Evolutionary conservation across 1,140 invertebrate genomes (phyloP).

Genomic region (Drosophila kepulauana): DNA sequence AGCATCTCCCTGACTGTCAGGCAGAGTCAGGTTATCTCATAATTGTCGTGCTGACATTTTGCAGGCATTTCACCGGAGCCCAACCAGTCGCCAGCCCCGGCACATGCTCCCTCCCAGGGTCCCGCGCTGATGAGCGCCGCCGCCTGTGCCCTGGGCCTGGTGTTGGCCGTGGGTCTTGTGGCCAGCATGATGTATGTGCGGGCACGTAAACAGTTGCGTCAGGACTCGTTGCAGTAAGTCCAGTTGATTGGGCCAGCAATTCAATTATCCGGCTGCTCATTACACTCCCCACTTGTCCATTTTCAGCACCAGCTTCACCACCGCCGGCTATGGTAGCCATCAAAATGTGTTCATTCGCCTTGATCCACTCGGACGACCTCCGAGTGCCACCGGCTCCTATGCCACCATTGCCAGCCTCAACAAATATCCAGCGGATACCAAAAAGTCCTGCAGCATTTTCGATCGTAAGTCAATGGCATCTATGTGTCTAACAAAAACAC

Average conservation of each 20-base stretch:
- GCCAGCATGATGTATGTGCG: slow-evolving; percentile 91
- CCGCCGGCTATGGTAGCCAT: slow-evolving; percentile 89
- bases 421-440: slow-evolving; percentile 86
- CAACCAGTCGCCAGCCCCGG: slow-evolving; percentile 81
- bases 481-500: slow-evolving; percentile 12
- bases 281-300: background rate
- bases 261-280: slow-evolving; percentile 28
- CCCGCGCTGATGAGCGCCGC: slow-evolving; percentile 87
- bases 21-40: background rate
- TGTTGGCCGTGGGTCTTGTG: slow-evolving; percentile 89
- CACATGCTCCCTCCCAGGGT: slow-evolving; percentile 81
- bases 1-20: slow-evolving; percentile 9
- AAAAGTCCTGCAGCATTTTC: slow-evolving; percentile 84
- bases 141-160: slow-evolving; percentile 91
- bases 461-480: slow-evolving; percentile 68
- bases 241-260: slow-evolving; percentile 18
- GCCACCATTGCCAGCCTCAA: slow-evolving; percentile 92
- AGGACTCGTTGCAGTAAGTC: slow-evolving; percentile 91
- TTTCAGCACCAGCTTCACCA: slow-evolving; percentile 88
- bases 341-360: slow-evolving; percentile 90
- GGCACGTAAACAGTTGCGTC: slow-evolving; percentile 90
- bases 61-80: slow-evolving; percentile 80
- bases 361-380: slow-evolving; percentile 88
- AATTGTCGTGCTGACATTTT: slow-evolving; percentile 9
- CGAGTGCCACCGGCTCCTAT: slow-evolving; percentile 92